phyloP scores from a whole-genome alignment of 1,140 invertebrate genomes.

The Procambarus virginalis region DNA sequence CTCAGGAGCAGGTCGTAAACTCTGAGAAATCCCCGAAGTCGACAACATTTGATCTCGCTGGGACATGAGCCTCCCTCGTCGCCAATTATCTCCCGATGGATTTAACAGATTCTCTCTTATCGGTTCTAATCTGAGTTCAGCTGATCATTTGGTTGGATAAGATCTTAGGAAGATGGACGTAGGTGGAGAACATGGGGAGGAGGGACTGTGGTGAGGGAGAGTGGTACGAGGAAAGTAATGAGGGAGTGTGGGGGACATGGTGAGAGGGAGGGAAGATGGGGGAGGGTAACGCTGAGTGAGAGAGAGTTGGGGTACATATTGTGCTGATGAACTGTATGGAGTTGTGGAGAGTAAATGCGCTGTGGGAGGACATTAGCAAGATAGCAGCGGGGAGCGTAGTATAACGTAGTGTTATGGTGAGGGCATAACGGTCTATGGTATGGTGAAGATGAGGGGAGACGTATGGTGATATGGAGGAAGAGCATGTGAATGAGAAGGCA shows the following conservation, averaged over 20 bases:
- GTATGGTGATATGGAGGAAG: too few species aligned
- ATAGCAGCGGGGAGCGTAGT: too few species aligned
- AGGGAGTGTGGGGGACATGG: not conserved
- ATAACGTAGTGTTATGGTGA: too few species aligned
- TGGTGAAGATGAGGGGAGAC: too few species aligned
- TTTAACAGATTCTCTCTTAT: constrained; percentile 46
- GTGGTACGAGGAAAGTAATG: not conserved
- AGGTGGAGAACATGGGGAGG: not conserved
- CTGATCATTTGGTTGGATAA: constrained; percentile 38
- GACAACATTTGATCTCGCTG: constrained; percentile 37
- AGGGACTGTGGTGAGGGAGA: not conserved
- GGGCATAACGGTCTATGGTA: too few species aligned
- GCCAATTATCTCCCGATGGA: constrained; percentile 38
- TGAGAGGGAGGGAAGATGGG: not conserved
- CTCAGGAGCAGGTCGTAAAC: constrained; percentile 1
- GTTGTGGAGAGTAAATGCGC: too few species aligned
- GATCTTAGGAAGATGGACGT: constrained; percentile 11
- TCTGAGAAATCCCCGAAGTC: not conserved
- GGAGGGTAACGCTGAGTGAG: not conserved
- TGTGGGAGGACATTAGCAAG: too few species aligned
- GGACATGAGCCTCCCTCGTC: constrained; percentile 22
- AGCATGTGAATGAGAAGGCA: too few species aligned
- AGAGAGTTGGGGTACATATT: too few species aligned
- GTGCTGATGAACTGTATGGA: too few species aligned
- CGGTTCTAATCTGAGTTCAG: constrained; percentile 40